Evolutionary conservation across 1,140 invertebrate species (phyloP), one percentile per base, ranked within the genome.

Genomic region (Drosophila nikananu): DNA sequence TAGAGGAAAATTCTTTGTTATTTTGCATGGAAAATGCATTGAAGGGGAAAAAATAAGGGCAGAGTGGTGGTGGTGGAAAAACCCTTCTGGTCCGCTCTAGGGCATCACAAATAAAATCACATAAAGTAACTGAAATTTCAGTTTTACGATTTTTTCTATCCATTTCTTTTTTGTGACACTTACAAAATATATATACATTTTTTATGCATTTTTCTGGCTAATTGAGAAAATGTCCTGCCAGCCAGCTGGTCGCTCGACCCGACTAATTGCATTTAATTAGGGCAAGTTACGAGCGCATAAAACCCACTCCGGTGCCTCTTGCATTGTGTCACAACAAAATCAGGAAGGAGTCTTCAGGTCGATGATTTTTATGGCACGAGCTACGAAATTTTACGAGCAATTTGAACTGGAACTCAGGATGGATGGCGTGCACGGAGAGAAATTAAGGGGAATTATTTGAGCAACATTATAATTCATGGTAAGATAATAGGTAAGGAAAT

Each of bases 1-100:
- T 32, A 62, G n/a, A 52, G 60, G 48, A 54, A 64, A 58, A 25
- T 64, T 71, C 55, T 64, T 79, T 61, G 41, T 63, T 42, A 46
- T 70, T 86, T 87, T 73, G 67, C 83, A 74, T 77, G 57, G 72
- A 78, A 87, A 80, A 78, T 64, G 51, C 80, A 81, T 78, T 80
- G 64, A 49, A 58, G 54, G 41, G 54, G 55, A 49, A 59, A 42
- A 39, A 12, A 15, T 30, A 21, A 6, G 35, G 21, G n/a, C 42
- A 51, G 1, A n/a, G 67, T 35, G 37, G 30, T 39, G 62, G 32
- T 41, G 57, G n/a, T n/a, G 75, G 44, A 51, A 46, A 41, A 74
- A 64, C 59, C 61, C 76, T 81, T 79, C 17, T 57, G 60, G 37
- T 23, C 41, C 42, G 60, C 66, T 57, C 17, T 13, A 62, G 60